Conservation (phyloP, 2,888 invertebrate genomes). For the Leptinotarsa tumamoca region DNA sequence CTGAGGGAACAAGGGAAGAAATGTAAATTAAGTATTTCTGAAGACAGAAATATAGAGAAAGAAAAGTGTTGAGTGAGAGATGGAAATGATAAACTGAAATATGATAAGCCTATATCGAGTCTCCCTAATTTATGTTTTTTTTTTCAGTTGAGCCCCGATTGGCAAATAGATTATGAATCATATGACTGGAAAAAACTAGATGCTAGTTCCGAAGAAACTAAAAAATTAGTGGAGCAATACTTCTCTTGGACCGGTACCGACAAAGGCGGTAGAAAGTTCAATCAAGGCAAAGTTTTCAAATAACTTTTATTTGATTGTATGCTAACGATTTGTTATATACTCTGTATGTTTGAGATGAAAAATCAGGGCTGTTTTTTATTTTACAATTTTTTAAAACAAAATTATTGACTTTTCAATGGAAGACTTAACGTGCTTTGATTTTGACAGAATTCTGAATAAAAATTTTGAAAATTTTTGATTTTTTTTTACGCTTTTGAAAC, state of each 20-base stretch:
- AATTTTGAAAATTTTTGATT: too few species aligned
- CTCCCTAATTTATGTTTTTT: conserved; percentile 6
- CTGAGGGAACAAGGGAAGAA: too few species aligned
- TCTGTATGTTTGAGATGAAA: neutral
- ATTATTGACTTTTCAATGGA: too few species aligned
- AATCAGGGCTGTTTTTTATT: conserved; percentile 20
- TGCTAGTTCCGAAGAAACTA: conserved; percentile 81
- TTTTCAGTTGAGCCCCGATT: conserved; percentile 85
- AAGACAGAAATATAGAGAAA: too few species aligned
- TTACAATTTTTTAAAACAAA: too few species aligned
- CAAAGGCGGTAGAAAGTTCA: conserved; percentile 90
- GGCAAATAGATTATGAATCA: conserved; percentile 97
- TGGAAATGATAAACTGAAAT: too few species aligned
- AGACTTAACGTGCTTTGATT: too few species aligned
- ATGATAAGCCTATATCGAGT: too few species aligned
- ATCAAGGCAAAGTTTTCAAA: conserved; percentile 99
- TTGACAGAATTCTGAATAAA: too few species aligned
- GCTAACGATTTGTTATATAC: conserved; percentile 17
- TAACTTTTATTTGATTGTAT: conserved; percentile 61
- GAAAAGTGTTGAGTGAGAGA: too few species aligned
- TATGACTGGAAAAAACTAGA: conserved; percentile 97
- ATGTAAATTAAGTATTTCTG: too few species aligned
- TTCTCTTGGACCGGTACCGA: conserved; percentile 91
- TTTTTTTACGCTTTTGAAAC: too few species aligned
- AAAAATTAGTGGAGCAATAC: conserved; percentile 88